These are phyloP conservation scores for Pararge aegeria DNA, from an alignment of 1,140 invertebrate species.

Conservation along the genomic window DNA sequence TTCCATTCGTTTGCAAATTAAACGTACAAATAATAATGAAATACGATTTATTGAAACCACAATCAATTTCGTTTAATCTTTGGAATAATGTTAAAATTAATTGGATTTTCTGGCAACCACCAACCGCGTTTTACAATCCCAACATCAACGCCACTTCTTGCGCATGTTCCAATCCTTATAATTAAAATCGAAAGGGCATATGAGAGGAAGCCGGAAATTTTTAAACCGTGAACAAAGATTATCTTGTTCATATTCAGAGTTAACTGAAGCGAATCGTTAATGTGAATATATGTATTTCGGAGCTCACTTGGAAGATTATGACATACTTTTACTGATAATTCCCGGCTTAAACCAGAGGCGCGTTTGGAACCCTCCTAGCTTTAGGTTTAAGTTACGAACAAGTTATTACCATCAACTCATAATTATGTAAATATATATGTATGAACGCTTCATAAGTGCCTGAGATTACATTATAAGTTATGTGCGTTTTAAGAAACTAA, in stretches of 20 bases:
- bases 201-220: background rate
- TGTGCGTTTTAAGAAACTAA: no score
- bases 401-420: no score
- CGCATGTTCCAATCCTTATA: constrained; percentile 43
- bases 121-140: constrained; percentile 45
- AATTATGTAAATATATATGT: no score
- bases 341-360: no score
- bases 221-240: background rate
- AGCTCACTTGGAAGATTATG: no score
- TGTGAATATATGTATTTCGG: no score
- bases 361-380: no score
- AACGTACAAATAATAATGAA: background rate
- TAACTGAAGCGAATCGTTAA: no score
- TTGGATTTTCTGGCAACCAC: constrained; percentile 26
- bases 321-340: no score
- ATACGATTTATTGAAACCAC: background rate
- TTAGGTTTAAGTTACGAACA: no score
- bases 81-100: constrained; percentile 11
- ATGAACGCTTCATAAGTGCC: no score
- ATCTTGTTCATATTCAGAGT: background rate
- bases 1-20: background rate
- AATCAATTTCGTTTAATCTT: background rate
- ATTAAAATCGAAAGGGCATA: background rate
- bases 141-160: constrained; percentile 50
- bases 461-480: no score